Base-by-base conservation (phyloP, 2,888 invertebrate species). In the Megaustenia siamemsis region DNA sequence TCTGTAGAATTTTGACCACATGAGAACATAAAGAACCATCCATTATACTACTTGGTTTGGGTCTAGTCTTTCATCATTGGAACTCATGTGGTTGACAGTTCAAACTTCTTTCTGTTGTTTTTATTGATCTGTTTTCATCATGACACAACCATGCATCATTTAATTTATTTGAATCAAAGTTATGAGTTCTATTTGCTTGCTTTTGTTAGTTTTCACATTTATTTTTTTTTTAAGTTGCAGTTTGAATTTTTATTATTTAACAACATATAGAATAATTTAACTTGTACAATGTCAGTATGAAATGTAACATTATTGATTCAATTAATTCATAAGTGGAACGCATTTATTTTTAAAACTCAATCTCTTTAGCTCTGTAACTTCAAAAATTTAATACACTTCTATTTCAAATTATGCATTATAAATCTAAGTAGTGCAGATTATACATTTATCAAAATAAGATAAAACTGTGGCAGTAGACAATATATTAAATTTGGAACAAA, bases 11-110 rank as follows among this genome's bases (percentile, higher is more conserved):
- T 28, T 28, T 49, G 28, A 35, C n/a, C 15, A 45, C 18, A n/a
- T 49, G 10, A 45, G 15, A 73, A 49, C 6, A 43, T 24, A 24
- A n/a, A 43, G 32, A 71, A 71, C 8, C 24, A 71, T n/a, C 73
- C 73, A 28, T 40, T 24, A 38, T 40, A 28, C 28, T 68, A n/a
- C n/a, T 73, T 56, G 40, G n/a, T n/a, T 60, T 56, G 10, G 56
- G 77, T 40, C 77, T 40, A 77, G 77, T 77, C 77, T 77, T 77
- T 77, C 77, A 77, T 77, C 38, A 56, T 32, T 45, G 56, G 35
- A 77, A 56, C 38, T 38, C 12, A 21, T 8, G 24, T 21, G 28
- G 40, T 40, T 71, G 24, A 40, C 21, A 71, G 71, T 40, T 71
- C 5, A n/a, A 5, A 15, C 40, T 68, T 71, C 35, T 35, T 32